Conservation (phyloP, 1,140 invertebrate species). For the Solenopsis fugax region DNA sequence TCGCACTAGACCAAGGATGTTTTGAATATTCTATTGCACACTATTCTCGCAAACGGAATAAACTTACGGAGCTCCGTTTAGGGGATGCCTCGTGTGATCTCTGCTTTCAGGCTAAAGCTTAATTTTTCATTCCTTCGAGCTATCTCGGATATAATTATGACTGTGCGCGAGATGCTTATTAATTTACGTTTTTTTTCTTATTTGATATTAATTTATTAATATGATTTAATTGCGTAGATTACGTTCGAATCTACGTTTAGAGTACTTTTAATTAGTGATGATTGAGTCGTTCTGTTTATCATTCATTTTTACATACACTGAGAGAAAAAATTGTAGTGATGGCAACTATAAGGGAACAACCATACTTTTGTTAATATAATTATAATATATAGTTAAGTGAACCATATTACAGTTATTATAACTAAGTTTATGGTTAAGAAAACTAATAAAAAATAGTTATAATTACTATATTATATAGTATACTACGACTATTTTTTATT, state of each 20-base stretch:
- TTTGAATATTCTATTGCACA: slow-evolving; percentile 42
- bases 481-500: too few species aligned
- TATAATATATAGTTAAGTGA: too few species aligned
- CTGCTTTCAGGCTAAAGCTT: background rate
- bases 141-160: background rate
- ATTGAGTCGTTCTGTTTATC: background rate
- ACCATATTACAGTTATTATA: too few species aligned
- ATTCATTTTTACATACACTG: slow-evolving; percentile 16
- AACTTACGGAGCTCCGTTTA: slow-evolving; percentile 67
- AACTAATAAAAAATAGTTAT: too few species aligned
- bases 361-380: too few species aligned
- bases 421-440: too few species aligned
- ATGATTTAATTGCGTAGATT: background rate
- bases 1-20: background rate
- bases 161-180: background rate
- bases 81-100: background rate
- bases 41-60: slow-evolving; percentile 70
- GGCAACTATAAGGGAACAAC: too few species aligned
- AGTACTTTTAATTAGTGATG: background rate
- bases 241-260: background rate
- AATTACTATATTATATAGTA: too few species aligned
- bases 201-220: background rate
- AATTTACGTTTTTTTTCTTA: background rate
- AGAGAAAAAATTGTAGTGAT: too few species aligned
- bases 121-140: background rate